These are phyloP conservation scores for Heteropelma amictum DNA, from an alignment of 2,888 invertebrate genomes.

Conservation along the genomic window DNA sequence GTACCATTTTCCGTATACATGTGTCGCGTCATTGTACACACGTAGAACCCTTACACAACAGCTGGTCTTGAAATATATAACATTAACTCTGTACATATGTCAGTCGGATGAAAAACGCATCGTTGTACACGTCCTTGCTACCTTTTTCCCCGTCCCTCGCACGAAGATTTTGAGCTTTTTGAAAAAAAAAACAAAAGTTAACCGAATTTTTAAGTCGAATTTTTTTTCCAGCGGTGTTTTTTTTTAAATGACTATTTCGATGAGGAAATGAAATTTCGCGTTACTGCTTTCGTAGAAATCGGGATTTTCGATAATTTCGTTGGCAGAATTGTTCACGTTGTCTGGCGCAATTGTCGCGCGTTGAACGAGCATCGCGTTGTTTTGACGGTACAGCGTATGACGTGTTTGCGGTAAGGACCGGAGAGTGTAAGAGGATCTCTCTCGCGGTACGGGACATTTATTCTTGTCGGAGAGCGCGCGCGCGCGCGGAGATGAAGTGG, in stretches of 20 bases:
- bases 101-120: no score
- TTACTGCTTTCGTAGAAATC: no score
- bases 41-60: conserved; percentile 44
- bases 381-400: background rate
- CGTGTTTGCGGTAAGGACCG: background rate
- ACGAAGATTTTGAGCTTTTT: background rate
- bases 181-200: background rate
- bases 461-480: background rate
- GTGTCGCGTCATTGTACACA: conserved; percentile 40
- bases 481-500: conserved; percentile 1
- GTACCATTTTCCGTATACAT: conserved; percentile 28
- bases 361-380: background rate
- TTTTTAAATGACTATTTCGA: no score
- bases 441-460: conserved; percentile 12
- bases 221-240: no score
- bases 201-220: background rate
- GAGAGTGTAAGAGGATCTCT: conserved; percentile 30
- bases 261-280: no score
- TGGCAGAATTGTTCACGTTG: background rate
- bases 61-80: conserved; percentile 21
- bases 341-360: background rate
- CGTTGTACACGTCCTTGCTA: no score
- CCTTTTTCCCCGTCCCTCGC: no score
- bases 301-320: background rate
- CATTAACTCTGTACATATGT: no score